Evolutionary conservation across 92 coral and sea anemone genomes (phyloP), one percentile per base, ranked within the genome.

Genomic region (Paragorgia papillata): DNA sequence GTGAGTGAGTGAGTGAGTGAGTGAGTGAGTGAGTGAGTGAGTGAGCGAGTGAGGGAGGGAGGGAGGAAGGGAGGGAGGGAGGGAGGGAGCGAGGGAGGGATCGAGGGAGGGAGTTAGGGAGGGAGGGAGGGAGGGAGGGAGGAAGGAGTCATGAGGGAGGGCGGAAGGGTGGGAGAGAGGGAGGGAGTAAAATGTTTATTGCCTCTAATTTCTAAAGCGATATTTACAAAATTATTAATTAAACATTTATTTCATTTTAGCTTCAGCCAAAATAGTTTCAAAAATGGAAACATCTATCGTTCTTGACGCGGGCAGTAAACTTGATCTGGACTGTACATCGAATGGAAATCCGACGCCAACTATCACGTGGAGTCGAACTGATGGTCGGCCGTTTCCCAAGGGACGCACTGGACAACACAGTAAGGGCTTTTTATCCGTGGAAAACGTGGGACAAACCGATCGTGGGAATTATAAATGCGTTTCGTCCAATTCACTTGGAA

Each of bases 271-370:
- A 71, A 71, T 71, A 10, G 78, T 53, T 12, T 53, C 78, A 35
- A 71, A 18, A 14, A 71, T 71, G 78, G 26, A 53, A n/a, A 71
- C 78, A 0, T 48, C 53, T 19, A 53, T 71, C 40, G 3, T n/a
- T 5, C 50, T 71, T 9, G 6, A 31, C 30, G 78, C 63, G 40
- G 78, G 64, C 10, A 29, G 8, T 13, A 71, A 71, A 71, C 64
- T 71, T 7, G 58, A 57, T 12, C 0, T 71, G 51, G 78, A 71
- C 58, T 94, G 98, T 49, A 56, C 73, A 32, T 86, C 85, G 59
- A 88, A 88, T 62, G 98, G 93, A 4, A 83, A 68, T 75, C 98
- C 98, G 19, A 32, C 58, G 50, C 93, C 97, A 22, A 54, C 41
- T 7, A 74, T 79, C 15, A 54, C 75, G 12, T 94, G 98, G 98